Conservation (phyloP, 2,797 vertebrate genomes). For the Potorous gilbertii region DNA sequence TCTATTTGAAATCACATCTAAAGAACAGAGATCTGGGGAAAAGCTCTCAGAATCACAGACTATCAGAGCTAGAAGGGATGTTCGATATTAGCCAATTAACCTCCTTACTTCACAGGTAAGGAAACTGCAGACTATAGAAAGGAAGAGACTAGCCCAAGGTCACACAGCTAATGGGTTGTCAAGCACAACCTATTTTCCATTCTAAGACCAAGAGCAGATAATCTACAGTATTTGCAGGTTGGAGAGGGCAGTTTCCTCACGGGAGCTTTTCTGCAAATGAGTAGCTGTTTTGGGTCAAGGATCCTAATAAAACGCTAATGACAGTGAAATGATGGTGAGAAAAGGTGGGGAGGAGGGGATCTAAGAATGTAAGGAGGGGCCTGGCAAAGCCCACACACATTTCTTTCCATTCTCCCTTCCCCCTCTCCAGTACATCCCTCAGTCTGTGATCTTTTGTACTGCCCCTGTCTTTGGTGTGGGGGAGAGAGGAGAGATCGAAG, state of each 20-base stretch:
- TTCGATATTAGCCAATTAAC: background rate
- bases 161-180: background rate
- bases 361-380: conserved; percentile 1
- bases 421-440: background rate
- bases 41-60: background rate
- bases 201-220: background rate
- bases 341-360: background rate
- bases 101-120: background rate
- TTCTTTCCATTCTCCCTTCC: background rate
- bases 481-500: conserved; percentile 56
- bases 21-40: background rate
- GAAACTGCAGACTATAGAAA: background rate
- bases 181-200: background rate
- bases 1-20: background rate
- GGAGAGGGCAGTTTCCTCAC: background rate
- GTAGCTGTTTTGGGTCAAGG: background rate
- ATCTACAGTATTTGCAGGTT: background rate
- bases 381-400: background rate
- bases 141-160: background rate
- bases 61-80: background rate
- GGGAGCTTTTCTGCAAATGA: background rate
- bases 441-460: conserved; percentile 56
- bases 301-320: background rate
- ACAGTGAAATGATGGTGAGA: conserved; percentile 26
- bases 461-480: conserved; percentile 50